Evolutionary conservation across 2,888 invertebrate species (phyloP).

Genomic region (Drosophila multiciliata): DNA sequence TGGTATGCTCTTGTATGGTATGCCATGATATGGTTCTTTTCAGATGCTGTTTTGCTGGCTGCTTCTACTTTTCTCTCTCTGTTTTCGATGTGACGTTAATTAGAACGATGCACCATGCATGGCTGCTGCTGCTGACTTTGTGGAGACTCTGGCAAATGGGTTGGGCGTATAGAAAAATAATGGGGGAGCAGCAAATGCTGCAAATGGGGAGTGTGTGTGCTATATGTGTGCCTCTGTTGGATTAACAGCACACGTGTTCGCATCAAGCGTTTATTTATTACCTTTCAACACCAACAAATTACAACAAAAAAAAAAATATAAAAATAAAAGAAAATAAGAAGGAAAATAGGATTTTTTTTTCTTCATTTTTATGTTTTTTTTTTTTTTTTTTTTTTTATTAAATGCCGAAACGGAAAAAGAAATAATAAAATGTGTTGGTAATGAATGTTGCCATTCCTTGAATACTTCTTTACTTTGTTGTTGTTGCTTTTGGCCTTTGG

Average conservation of each 20-base stretch:
- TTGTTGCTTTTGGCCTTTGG: conserved; percentile 4
- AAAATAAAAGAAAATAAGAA: background rate
- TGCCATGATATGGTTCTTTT: conserved; percentile 33
- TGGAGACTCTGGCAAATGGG: conserved; percentile 15
- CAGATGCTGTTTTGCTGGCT: conserved; percentile 28
- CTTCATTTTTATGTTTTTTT: conserved; percentile 33
- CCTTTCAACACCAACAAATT: conserved; percentile 67
- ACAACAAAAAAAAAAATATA: conserved; percentile 27
- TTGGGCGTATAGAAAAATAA: conserved; percentile 8
- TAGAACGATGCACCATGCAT: conserved; percentile 76
- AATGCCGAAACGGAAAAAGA: conserved; percentile 16
- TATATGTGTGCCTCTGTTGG: conserved; percentile 38
- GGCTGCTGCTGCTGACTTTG: conserved; percentile 45
- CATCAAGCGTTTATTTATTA: conserved; percentile 76
- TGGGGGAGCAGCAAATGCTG: conserved; percentile 1
- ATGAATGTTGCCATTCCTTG: conserved; percentile 43
- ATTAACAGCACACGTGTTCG: conserved; percentile 78
- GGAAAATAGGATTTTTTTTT: conserved; percentile 6
- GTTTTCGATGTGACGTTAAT: conserved; percentile 70
- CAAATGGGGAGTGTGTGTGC: background rate
- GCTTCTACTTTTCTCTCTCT: conserved; percentile 29
- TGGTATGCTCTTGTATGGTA: conserved; percentile 29
- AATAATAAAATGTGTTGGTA: conserved; percentile 24
- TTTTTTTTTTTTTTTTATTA: conserved; percentile 25
- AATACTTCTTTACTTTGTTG: conserved; percentile 18